Percentiles rank a stretch among this genome's conserved stretches.
Conservation (phyloP, 2,888 invertebrate species). For the Taphrorychus bicolor region DNA sequence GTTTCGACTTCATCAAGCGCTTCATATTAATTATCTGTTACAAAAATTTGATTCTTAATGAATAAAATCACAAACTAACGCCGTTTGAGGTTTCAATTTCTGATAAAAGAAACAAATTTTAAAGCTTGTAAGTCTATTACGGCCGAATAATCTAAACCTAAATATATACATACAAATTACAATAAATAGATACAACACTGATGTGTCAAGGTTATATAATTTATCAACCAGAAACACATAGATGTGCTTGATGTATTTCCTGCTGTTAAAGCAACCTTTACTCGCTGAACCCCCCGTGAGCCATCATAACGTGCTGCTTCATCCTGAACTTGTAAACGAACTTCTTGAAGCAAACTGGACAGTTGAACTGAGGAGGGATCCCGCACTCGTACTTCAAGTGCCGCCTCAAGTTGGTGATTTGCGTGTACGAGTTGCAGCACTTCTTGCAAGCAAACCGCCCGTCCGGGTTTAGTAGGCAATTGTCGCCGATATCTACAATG, state of each 20-base stretch:
- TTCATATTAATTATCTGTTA: no score
- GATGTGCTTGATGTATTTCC: not conserved
- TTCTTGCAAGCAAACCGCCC: conserved; percentile 61
- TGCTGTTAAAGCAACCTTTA: not conserved
- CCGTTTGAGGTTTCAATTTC: no score
- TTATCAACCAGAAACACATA: not conserved
- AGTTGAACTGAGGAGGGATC: conserved; percentile 37
- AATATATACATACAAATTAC: no score
- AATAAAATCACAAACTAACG: no score
- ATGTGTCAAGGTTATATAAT: no score
- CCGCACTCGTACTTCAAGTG: conserved; percentile 79
- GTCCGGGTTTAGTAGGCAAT: conserved; percentile 16
- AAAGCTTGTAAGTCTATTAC: no score
- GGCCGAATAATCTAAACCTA: no score
- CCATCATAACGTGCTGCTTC: conserved; percentile 3
- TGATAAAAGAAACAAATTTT: no score
- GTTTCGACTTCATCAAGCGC: no score
- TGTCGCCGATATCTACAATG: conserved; percentile 27
- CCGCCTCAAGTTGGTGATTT: conserved; percentile 73
- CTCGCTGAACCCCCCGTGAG: not conserved
- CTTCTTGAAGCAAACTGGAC: conserved; percentile 39
- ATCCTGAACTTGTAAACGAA: conserved; percentile 40
- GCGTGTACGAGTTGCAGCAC: conserved; percentile 79
- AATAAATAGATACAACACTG: no score
- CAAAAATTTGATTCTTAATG: no score